These are phyloP conservation scores for Agrypnus murinus DNA, from an alignment of 2,888 invertebrate genomes.

Conservation along the genomic window DNA sequence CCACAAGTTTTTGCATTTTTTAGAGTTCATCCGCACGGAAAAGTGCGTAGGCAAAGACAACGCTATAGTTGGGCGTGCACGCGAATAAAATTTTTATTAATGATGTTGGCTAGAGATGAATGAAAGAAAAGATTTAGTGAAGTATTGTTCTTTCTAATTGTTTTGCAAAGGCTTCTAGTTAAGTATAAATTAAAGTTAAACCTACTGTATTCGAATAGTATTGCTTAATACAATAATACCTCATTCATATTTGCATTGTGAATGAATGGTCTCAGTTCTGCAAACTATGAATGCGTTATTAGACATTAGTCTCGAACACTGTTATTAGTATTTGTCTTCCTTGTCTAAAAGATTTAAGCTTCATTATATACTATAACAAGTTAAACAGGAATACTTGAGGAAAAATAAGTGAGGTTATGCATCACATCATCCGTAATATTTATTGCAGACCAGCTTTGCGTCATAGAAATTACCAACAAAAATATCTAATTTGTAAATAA, in stretches of 20 bases:
- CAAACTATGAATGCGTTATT: too few relatives aligned
- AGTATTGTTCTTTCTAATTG: constrained; percentile 9
- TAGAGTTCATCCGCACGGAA: constrained; percentile 28
- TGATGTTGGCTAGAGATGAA: constrained; percentile 13
- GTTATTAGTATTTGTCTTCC: too few relatives aligned
- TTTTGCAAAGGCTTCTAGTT: constrained; percentile 7
- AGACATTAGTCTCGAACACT: too few relatives aligned
- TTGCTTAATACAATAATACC: too few relatives aligned
- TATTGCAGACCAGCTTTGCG: background rate
- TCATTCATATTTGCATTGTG: too few relatives aligned
- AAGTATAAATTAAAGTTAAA: constrained; percentile 4
- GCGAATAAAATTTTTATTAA: constrained; percentile 30
- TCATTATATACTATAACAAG: too few relatives aligned
- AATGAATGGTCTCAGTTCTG: too few relatives aligned
- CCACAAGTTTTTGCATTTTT: constrained; percentile 21
- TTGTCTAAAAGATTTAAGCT: too few relatives aligned
- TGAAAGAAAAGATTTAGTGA: constrained; percentile 26
- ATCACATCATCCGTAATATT: background rate
- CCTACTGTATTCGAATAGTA: too few relatives aligned
- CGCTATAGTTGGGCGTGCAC: constrained; percentile 28
- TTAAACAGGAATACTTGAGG: too few relatives aligned
- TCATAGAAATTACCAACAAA: constrained; percentile 18
- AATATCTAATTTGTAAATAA: background rate
- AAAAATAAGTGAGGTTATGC: background rate
- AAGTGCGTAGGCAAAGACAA: constrained; percentile 35